Conservation (phyloP, 2,888 invertebrate species). For the Clunio marinus region DNA sequence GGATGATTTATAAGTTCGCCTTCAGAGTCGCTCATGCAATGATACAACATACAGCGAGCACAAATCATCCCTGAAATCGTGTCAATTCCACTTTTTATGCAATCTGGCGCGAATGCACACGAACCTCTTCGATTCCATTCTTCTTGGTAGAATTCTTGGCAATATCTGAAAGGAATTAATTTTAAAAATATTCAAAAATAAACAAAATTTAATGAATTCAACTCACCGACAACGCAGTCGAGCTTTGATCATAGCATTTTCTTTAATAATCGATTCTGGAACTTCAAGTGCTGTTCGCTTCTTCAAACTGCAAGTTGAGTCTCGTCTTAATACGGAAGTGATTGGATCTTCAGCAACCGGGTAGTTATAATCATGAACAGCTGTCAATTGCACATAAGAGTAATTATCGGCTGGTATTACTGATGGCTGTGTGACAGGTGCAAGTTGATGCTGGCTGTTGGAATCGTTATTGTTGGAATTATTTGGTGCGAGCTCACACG, state of each 20-base stretch:
- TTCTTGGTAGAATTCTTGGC: constrained; percentile 75
- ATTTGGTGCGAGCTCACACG: constrained; percentile 47
- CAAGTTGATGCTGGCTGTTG: constrained; percentile 41
- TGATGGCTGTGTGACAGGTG: constrained; percentile 42
- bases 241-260: constrained; percentile 48
- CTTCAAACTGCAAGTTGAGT: constrained; percentile 61
- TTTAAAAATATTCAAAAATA: not conserved
- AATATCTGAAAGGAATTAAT: constrained; percentile 56
- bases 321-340: constrained; percentile 48
- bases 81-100: constrained; percentile 73
- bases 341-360: constrained; percentile 56
- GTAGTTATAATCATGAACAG: constrained; percentile 79
- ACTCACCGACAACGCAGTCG: constrained; percentile 50
- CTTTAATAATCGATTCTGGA: constrained; percentile 50
- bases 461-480: constrained; percentile 43
- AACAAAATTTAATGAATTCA: not conserved
- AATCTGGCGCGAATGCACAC: constrained; percentile 83
- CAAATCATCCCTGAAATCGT: constrained; percentile 78
- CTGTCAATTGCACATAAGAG: constrained; percentile 78
- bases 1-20: constrained; percentile 82
- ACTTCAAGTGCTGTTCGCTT: constrained; percentile 58
- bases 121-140: constrained; percentile 82
- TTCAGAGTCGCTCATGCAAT: constrained; percentile 88
- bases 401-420: constrained; percentile 61
- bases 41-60: constrained; percentile 86